Percentiles rank a stretch among this genome's conserved stretches.
Evolutionary conservation across 2,797 vertebrate species (phyloP).

Genomic region (Pipistrellus kuhlii): DNA sequence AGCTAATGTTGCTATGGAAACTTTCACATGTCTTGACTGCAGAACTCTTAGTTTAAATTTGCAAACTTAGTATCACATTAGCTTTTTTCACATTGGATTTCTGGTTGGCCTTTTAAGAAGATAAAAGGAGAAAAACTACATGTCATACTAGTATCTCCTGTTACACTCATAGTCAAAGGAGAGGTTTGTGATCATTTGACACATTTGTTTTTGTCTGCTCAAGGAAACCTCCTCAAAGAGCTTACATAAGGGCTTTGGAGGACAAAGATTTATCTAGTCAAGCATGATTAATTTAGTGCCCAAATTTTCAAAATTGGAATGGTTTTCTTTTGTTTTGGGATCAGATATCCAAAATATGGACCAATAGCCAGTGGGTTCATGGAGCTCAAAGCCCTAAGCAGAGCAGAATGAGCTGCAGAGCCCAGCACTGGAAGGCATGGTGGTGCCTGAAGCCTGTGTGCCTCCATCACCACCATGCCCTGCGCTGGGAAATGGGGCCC

Average conservation of each 20-base stretch:
- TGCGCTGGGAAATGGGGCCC: not conserved
- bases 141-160: conserved; percentile 65
- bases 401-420: not conserved
- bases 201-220: conserved; percentile 14
- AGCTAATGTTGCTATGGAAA: conserved; percentile 85
- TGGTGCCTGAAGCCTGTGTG: not conserved
- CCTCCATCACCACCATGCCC: rapidly evolving
- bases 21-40: conserved; percentile 79
- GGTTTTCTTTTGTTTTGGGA: conserved; percentile 48
- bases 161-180: conserved; percentile 53
- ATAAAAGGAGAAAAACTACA: conserved; percentile 77
- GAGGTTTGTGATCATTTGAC: conserved; percentile 53
- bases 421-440: not conserved
- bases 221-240: conserved; percentile 14
- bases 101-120: conserved; percentile 83
- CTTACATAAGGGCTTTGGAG: conserved; percentile 59
- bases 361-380: not conserved
- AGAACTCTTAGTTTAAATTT: conserved; percentile 82
- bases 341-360: not conserved
- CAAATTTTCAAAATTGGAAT: conserved; percentile 62
- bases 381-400: not conserved
- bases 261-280: conserved; percentile 53
- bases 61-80: conserved; percentile 83
- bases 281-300: conserved; percentile 52
- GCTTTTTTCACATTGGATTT: conserved; percentile 77